phyloP scores from a whole-genome alignment of 2,113 vertebrate genomes.

The Scartelaos histophorus region DNA sequence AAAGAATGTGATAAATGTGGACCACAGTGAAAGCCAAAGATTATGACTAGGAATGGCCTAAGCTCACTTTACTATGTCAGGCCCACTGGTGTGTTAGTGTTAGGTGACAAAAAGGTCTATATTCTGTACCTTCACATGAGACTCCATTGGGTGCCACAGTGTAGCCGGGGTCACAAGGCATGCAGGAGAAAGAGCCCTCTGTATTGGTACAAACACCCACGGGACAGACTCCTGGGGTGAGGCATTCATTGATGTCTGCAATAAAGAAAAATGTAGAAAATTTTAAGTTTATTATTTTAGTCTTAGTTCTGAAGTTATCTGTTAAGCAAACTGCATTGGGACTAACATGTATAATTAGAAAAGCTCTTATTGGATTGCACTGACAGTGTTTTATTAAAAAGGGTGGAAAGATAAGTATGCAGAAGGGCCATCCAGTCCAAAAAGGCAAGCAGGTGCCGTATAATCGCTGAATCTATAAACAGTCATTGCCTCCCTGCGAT shows the following conservation, averaged over 20 bases:
- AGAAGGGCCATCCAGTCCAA: constrained; percentile 56
- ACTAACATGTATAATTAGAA: constrained; percentile 36
- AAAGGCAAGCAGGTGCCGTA: constrained; percentile 70
- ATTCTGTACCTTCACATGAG: constrained; percentile 80
- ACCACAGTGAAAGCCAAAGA: constrained; percentile 43
- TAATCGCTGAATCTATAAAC: constrained; percentile 74
- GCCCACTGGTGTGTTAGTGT: not conserved
- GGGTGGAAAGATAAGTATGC: constrained; percentile 73
- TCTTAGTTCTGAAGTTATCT: constrained; percentile 40
- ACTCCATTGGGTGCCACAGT: constrained; percentile 55
- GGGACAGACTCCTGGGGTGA: constrained; percentile 72
- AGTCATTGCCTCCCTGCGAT: constrained; percentile 54
- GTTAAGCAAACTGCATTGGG: constrained; percentile 20
- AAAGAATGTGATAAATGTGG: constrained; percentile 34
- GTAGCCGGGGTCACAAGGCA: constrained; percentile 74
- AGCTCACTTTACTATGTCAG: constrained; percentile 9
- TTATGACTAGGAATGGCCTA: constrained; percentile 13
- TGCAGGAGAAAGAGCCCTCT: constrained; percentile 82
- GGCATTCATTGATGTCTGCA: constrained; percentile 68
- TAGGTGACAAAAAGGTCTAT: not conserved
- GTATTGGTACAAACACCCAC: constrained; percentile 79
- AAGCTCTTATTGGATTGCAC: constrained; percentile 63
- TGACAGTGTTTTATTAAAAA: constrained; percentile 78
- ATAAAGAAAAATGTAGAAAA: constrained; percentile 30
- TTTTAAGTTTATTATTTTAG: constrained; percentile 10